Conservation (phyloP, 2,888 invertebrate genomes). For the Pharmacophagus antenor region DNA sequence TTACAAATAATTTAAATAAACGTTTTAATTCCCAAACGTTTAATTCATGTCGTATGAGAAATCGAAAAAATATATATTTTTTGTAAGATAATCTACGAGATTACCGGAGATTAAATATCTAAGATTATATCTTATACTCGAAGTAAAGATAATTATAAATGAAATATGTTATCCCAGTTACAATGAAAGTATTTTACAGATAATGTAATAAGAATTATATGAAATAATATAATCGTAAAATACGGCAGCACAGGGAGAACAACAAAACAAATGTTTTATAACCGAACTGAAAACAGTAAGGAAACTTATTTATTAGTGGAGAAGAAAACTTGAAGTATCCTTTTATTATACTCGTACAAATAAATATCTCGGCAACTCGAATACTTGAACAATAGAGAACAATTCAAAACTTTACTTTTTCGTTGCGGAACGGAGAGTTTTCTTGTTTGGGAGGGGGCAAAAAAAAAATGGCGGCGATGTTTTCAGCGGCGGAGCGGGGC, state of each 20-base stretch:
- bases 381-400: conserved; percentile 14
- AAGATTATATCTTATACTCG: no score
- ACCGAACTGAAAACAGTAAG: conserved; percentile 1
- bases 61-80: no score
- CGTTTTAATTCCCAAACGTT: no score
- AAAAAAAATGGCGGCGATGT: conserved; percentile 59
- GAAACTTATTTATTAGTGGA: conserved; percentile 16
- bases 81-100: no score
- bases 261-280: conserved; percentile 33
- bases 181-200: no score
- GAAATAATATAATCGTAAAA: neutral
- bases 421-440: conserved; percentile 37
- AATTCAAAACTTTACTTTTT: conserved; percentile 30
- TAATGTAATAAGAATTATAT: neutral
- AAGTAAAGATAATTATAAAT: no score
- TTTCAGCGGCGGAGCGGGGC: conserved; percentile 52
- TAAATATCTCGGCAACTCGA: conserved; percentile 22
- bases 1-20: no score
- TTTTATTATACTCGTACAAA: conserved; percentile 19
- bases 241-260: neutral
- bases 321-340: conserved; percentile 10
- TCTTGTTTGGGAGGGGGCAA: conserved; percentile 46
- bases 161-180: no score
- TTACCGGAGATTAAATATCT: no score
- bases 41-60: no score